Base-by-base conservation (phyloP, 2,888 invertebrate genomes). In the Eupeodes latifasciatus region DNA sequence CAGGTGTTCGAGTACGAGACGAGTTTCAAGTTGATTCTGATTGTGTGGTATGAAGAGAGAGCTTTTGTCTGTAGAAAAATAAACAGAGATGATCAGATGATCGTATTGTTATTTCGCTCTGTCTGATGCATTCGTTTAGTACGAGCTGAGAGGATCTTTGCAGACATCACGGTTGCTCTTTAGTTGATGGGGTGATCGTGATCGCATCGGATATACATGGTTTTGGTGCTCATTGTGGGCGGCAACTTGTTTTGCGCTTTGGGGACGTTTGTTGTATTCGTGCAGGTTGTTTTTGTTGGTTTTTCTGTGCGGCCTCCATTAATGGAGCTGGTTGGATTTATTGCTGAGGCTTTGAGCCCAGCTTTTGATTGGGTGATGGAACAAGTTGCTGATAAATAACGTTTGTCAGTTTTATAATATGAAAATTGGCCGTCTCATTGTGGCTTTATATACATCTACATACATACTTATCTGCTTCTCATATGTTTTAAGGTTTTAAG, bases 261-360 rank as follows among this genome's bases (percentile, higher is more conserved):
- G 47, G 47, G 55, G 16, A 55, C 44, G 64, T 47, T 62, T 40
- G n/a, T 40, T n/a, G 36, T 62, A 62, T 64, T 64, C 27, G 27
- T 27, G 27, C 27, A 27, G 27, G 27, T 27, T 27, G 27, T 64
- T 44, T 49, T 64, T 66, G 27, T 27, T 27, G 27, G 27, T 11
- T 19, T 27, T 51, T 49, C 64, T 0, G 59, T 57, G 67, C 53
- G 47, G 67, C 19, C 77, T 85, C 88, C 88, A 88, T 88, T 88
- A 84, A 84, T 81, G 87, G 87, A 81, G 81, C 77, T 84, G 74
- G 74, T 81, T 81, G 85, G 74, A 77, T 88, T 88, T 81, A 88
- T 81, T 75, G 81, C 75, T 27, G 16, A 4, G 36, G 10, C 71
- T 57, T 10, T 27, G 27, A 81, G 75, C 51, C 75, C 78, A 34